phyloP scores from a whole-genome alignment of 2,113 vertebrate species.

The Entelurus aequoreus region DNA sequence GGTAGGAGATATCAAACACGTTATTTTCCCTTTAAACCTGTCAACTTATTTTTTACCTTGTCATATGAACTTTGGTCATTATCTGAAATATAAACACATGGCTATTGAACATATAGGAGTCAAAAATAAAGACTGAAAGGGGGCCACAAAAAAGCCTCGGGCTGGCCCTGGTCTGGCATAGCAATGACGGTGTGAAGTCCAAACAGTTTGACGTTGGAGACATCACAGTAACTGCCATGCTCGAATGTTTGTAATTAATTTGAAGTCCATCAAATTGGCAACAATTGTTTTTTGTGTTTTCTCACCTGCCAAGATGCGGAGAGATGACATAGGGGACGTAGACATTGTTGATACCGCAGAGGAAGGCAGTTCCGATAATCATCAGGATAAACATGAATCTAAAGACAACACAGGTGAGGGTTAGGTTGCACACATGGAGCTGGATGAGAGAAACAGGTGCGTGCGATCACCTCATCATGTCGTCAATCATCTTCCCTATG shows the following conservation, averaged over 20 bases:
- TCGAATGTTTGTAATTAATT: not conserved
- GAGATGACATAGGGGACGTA: conserved; percentile 82
- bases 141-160: too few relatives aligned
- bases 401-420: not conserved
- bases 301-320: conserved; percentile 79
- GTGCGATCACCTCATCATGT: conserved; percentile 80
- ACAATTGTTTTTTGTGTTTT: not conserved
- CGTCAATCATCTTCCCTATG: conserved; percentile 89
- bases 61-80: too few relatives aligned
- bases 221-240: too few relatives aligned
- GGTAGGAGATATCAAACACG: too few relatives aligned
- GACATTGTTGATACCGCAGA: conserved; percentile 88
- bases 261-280: too few relatives aligned
- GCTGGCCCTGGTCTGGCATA: too few relatives aligned
- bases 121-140: too few relatives aligned
- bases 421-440: not conserved
- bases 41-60: too few relatives aligned
- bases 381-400: conserved; percentile 91
- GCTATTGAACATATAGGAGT: too few relatives aligned
- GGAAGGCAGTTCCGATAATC: conserved; percentile 88
- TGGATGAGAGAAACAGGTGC: not conserved
- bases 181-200: not conserved
- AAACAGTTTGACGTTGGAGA: not conserved
- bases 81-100: too few relatives aligned
- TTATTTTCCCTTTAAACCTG: too few relatives aligned